Conservation (phyloP, 1,140 invertebrate species). For the Ganaspis sp. region DNA sequence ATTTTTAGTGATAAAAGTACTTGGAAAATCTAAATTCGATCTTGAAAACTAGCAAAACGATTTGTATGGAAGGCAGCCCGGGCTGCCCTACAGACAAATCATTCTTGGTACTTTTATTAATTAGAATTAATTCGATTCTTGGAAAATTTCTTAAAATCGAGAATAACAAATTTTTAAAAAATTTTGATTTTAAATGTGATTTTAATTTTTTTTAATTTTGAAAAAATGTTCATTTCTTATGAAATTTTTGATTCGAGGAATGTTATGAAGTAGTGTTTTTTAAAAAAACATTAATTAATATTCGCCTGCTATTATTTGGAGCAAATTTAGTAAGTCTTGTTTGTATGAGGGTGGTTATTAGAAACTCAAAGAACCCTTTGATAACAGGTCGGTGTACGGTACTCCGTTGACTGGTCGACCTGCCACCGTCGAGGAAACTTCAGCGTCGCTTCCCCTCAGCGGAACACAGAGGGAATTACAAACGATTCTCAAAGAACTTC, state of each 20-base stretch:
- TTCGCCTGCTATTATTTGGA: not conserved
- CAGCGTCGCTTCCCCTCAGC: slow-evolving; percentile 75
- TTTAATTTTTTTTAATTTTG: too few species aligned
- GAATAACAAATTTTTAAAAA: too few species aligned
- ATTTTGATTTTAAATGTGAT: too few species aligned
- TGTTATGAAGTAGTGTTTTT: not conserved
- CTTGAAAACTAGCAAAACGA: too few species aligned
- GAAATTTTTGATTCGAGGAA: not conserved
- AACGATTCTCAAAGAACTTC: slow-evolving; percentile 92
- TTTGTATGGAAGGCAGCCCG: too few species aligned
- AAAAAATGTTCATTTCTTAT: too few species aligned
- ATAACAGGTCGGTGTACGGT: slow-evolving; percentile 78
- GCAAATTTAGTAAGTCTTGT: not conserved
- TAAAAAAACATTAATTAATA: not conserved
- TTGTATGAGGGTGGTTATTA: slow-evolving; percentile 6
- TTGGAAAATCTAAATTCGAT: too few species aligned
- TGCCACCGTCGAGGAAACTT: slow-evolving; percentile 78
- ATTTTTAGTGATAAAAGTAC: too few species aligned
- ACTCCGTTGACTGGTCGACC: slow-evolving; percentile 74
- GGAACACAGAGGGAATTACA: slow-evolving; percentile 84
- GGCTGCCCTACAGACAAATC: too few species aligned
- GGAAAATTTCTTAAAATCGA: too few species aligned
- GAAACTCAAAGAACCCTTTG: slow-evolving; percentile 71
- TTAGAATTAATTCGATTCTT: too few species aligned
- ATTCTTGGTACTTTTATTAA: too few species aligned